phyloP scores from a whole-genome alignment of 2,888 invertebrate species.

The Ariolimax columbianus region DNA sequence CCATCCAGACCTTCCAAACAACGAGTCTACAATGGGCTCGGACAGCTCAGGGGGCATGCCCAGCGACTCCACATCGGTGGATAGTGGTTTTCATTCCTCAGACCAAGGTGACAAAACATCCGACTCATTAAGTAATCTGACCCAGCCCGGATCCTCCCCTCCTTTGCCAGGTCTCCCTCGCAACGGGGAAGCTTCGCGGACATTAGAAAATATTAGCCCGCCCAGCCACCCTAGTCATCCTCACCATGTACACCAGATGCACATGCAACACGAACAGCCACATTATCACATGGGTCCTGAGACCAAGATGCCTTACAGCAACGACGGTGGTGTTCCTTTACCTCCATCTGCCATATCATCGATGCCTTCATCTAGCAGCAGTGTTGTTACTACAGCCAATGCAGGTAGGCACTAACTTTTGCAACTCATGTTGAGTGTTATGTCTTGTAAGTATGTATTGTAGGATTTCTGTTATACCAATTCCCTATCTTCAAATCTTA shows the following conservation, averaged over 20 bases:
- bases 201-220: constrained; percentile 49
- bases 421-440: no score
- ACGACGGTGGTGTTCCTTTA: constrained; percentile 45
- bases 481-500: no score
- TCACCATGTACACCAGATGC: constrained; percentile 33
- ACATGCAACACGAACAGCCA: constrained; percentile 36
- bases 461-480: no score
- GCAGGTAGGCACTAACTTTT: constrained; percentile 4
- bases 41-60: constrained; percentile 56
- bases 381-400: constrained; percentile 48
- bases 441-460: no score
- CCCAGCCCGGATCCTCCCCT: constrained; percentile 44
- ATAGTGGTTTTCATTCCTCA: constrained; percentile 57
- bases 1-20: constrained; percentile 49
- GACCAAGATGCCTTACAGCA: constrained; percentile 52
- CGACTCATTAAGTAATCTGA: constrained; percentile 47
- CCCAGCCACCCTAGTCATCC: constrained; percentile 35
- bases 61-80: constrained; percentile 57
- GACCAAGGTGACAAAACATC: constrained; percentile 54
- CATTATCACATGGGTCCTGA: constrained; percentile 33
- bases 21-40: constrained; percentile 50
- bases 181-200: constrained; percentile 44
- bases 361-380: constrained; percentile 49
- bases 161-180: constrained; percentile 39
- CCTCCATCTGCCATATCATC: constrained; percentile 49